Evolutionary conservation across 2,888 invertebrate genomes (phyloP), one percentile per base, ranked within the genome.

Genomic region (Zaprionus bogoriensis): DNA sequence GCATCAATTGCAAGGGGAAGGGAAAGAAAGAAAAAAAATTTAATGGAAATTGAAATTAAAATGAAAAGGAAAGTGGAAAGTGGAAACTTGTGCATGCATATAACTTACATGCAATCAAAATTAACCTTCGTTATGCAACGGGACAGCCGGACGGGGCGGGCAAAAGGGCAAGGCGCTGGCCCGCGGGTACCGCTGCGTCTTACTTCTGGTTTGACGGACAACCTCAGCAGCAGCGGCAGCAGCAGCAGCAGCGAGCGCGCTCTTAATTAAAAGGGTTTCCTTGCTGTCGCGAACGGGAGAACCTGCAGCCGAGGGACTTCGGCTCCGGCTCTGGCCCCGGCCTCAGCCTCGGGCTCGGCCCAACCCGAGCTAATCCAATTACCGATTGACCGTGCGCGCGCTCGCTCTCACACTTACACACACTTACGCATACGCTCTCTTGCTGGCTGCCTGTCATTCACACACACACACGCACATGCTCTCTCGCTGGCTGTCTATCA

Each of bases 21-120:
- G 32, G 32, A n/a, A n/a, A n/a, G n/a, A n/a, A n/a, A n/a, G n/a
- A n/a, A 17, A 36, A 14, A 17, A 36, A 36, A 14, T 17, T 14
- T 39, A 20, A 23, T 52, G 39, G 6, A 17, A n/a, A 54, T 48
- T 55, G 48, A 30, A 22, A n/a, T n/a, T n/a, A n/a, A 45, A 45
- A 9, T 42, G 42, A 42, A 32, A 32, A 5, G 30, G 17, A 23
- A 22, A 38, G 32, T 46, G 38, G 30, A n/a, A 41, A 28, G 69
- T 58, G 54, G 52, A 45, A 10, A 58, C 61, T 62, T 60, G 72
- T 82, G 67, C 47, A 67, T 54, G 48, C 47, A 67, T 69, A 63
- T 76, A 64, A 65, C 64, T 67, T 79, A 77, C 69, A 80, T 74
- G 78, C 57, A 67, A 83, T 79, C 66, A 77, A 82, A 67, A 66